Base-by-base conservation (phyloP, 2,113 vertebrate species). In the Sander vitreus region DNA sequence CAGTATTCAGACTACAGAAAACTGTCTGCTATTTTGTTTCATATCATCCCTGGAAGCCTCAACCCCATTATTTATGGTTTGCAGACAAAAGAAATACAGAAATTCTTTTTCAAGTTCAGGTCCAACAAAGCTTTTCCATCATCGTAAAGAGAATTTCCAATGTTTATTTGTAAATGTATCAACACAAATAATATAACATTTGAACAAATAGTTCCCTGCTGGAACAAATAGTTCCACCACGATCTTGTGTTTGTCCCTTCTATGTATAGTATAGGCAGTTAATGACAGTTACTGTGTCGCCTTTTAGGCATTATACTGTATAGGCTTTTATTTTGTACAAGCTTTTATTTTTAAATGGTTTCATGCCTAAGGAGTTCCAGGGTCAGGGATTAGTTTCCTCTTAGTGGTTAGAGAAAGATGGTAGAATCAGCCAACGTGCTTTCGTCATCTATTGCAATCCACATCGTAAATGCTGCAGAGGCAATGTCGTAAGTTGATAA, bases 41-140 rank as follows among this genome's bases (percentile, higher is more conserved):
- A 86, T 8, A 58, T 93, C 16, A 5, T 94, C n/a, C 92, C 93
- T 0, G 79, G 85, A 5, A 73, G 53, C 53, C 67, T 93, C 0
- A 94, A 94, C 64, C 91, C 93, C 2, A 30, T 93, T 1, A 91
- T 93, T 19, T 94, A 94, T 39, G 93, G 89, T 0, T 6, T 92
- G 0, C 92, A 93, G 62, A 88, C 89, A 1, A 88, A 83, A 65
- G 91, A 93, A 55, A 68, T 94, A 3, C 53, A 68, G 0, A 85
- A 55, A 15, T 81, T 81, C 15, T 2, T 85, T 2, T 63, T 54
- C 14, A 83, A 60, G 3, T 4, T 60, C 6, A 8, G 39, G 7
- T 2, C 27, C 13, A 73, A 1, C 13, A 80, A 71, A 23, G 11
- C 63, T 25, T 72, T 58, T 0, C 27, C 64, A 43, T 54, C 13